Evolutionary conservation across 1,140 invertebrate genomes (phyloP).

Genomic region (Uloborus diversus): DNA sequence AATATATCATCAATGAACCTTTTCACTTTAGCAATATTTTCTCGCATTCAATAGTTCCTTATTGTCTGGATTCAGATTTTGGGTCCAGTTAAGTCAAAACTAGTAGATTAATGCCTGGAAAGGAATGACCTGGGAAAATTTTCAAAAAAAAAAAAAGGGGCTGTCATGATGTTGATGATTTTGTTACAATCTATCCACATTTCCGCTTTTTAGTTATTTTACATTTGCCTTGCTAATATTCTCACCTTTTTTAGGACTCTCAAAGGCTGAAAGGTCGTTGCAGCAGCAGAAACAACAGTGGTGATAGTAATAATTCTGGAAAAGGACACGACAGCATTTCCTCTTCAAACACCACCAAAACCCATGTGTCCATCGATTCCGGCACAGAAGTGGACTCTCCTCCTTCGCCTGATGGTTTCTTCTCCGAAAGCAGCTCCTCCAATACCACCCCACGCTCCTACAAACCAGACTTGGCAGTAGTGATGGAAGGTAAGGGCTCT

Average conservation of each 20-base stretch:
- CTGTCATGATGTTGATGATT: no score
- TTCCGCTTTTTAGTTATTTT: no score
- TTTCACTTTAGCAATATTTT: no score
- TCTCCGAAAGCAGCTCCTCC: slow-evolving; percentile 1
- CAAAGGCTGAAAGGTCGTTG: not conserved
- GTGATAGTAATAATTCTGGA: slow-evolving; percentile 20
- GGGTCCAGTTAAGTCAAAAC: no score
- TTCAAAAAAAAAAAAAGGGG: no score
- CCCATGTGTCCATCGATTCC: slow-evolving; percentile 37
- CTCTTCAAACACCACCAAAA: slow-evolving; percentile 40
- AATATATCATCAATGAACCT: no score
- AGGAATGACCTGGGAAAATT: no score
- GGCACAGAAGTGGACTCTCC: slow-evolving; percentile 32
- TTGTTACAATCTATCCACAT: no score
- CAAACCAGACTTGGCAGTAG: not conserved
- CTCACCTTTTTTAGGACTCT: not conserved
- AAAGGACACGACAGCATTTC: slow-evolving; percentile 30
- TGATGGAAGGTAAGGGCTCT: not conserved
- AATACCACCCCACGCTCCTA: slow-evolving; percentile 12
- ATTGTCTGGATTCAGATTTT: no score
- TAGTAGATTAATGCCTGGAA: no score
- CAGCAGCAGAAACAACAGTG: slow-evolving; percentile 20
- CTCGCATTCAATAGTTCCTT: no score
- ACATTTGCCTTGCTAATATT: no score
- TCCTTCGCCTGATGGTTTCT: slow-evolving; percentile 24